Evolutionary conservation across 2,113 vertebrate species (phyloP), one percentile per base, ranked within the genome.

Genomic region (Pristiophorus japonicus): DNA sequence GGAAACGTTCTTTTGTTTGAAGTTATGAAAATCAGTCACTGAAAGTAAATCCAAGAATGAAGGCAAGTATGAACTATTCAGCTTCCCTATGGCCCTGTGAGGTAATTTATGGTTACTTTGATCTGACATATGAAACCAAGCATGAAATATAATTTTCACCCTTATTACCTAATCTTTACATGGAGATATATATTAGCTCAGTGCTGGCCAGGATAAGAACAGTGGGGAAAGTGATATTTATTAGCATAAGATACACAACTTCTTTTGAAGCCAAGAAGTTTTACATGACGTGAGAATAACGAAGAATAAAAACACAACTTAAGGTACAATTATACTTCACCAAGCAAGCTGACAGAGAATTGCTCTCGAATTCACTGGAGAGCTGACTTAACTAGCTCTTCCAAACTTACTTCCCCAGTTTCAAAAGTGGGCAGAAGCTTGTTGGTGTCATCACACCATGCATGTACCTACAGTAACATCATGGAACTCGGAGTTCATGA

Each of bases 121-220:
- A 70, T 51, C 27, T 94, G 93, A 94, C 93, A 94, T 70, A 47
- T 34, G 66, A 67, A 94, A 30, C 66, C 93, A 51, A 73, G 93
- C 93, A 94, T 94, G 42, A 70, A 67, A 94, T 73, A 10, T 94
- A 94, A 67, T 73, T 94, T 70, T 94, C 93, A 34, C 27, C 65
- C 45, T 51, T 67, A 70, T 94, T 94, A 73, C 93, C 42, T 51
- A 34, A 67, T 24, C 63, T 67, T 66, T 42, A 94, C 42, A 94
- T 45, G 63, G 65, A 66, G 24, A 18, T 67, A 45, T 67, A 67
- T 24, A 67, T 47, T 67, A 51, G 42, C 12, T 51, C 24, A 47
- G 42, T 51, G 24, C 66, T 70, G 2, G 20, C 66, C 12, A 4
- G 45, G 12, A 51, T 34, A 16, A 51, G 38, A 73, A 51, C 24